Base-by-base conservation (phyloP, 2,888 invertebrate genomes). In the Ormia ochracea region DNA sequence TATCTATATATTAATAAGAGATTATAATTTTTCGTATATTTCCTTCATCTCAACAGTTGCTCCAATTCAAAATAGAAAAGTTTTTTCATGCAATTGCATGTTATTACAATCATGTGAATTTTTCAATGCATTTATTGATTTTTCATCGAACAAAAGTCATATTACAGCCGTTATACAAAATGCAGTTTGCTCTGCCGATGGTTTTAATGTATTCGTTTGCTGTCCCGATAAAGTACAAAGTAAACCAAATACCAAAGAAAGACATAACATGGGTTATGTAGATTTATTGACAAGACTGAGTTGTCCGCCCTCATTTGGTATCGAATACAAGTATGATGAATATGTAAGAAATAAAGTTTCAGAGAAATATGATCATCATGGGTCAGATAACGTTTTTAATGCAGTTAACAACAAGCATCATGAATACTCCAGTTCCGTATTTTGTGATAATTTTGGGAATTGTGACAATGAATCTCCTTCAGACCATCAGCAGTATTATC, bases 41-140 rank as follows among this genome's bases (percentile, higher is more conserved):
- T 50, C 5, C 45, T 68, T 56, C n/a, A 3, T 38, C 17, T 54
- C 6, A 17, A 14, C 43, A 80, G 76, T 50, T 70, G 4, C 7
- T 1, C 9, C 45, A 9, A 70, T 50, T 38, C 70, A 73, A 19
- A 9, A 45, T 4, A 52, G 69, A 10, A 38, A 72, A 43, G 33
- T 65, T 1, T 14, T 31, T 10, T 73, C 56, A 59, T 89, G 89
- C 65, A 84, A 86, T 45, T 89, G 89, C 65, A 82, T 88, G 5
- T 85, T 84, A 23, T 70, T 89, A 2, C 85, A 84, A 81, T 84
- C 87, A 58, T 90, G 90, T 63, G 74, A 79, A 14, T 68, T 82
- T 21, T 85, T 88, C 45, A 83, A 83, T 1, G 83, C 63, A 3
- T 80, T 85, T 1, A 82, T 86, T 21, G 76, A 81, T 84, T 7